Conservation (phyloP, 2,888 invertebrate species). For the Altica lythri region DNA sequence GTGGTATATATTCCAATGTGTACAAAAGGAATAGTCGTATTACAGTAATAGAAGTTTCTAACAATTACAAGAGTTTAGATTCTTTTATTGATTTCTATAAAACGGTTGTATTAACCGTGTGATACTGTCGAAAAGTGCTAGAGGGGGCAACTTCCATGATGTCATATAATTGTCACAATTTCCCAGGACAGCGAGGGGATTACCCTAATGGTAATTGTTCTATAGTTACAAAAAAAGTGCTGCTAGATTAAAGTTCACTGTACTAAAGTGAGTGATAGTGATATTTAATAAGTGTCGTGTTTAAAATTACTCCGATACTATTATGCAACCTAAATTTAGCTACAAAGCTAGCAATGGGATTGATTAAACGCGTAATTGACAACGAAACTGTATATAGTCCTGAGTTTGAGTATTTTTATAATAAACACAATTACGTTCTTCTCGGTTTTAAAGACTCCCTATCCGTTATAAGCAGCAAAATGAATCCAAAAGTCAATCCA, state of each 20-base stretch:
- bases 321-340: slow-evolving; percentile 20
- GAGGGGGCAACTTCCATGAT: too few species aligned
- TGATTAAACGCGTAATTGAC: slow-evolving; percentile 24
- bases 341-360: slow-evolving; percentile 25
- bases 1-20: too few species aligned
- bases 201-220: slow-evolving; percentile 4
- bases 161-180: background rate
- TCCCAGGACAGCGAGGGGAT: background rate
- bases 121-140: too few species aligned
- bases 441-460: slow-evolving; percentile 27
- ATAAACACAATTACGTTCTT: slow-evolving; percentile 16
- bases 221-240: background rate
- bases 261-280: background rate
- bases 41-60: too few species aligned
- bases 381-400: slow-evolving; percentile 23
- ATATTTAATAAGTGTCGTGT: background rate
- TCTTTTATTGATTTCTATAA: too few species aligned
- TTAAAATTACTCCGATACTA: background rate
- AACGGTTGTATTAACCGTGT: too few species aligned
- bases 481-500: background rate
- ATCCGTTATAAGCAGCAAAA: slow-evolving; percentile 24
- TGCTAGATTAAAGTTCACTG: background rate
- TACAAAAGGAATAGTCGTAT: too few species aligned
- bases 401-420: slow-evolving; percentile 16
- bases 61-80: too few species aligned